Percentiles rank a stretch among this genome's conserved stretches.
Evolutionary conservation across 2,113 vertebrate species (phyloP).

Genomic region (Bostrychus sinensis): DNA sequence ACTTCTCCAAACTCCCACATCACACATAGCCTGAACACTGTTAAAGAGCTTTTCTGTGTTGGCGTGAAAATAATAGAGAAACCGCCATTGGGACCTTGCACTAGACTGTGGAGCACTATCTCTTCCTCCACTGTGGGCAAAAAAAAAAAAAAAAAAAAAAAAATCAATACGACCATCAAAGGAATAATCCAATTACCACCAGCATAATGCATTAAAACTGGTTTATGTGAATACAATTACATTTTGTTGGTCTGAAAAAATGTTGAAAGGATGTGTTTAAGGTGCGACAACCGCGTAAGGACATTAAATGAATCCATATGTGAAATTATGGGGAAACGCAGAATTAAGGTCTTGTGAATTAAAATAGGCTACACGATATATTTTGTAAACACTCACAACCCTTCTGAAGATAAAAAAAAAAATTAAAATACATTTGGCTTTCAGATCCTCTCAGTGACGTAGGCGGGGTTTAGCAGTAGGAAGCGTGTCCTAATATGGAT

Average conservation of each 20-base stretch:
- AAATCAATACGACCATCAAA: neutral
- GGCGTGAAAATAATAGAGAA: neutral
- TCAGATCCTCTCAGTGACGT: slow-evolving; percentile 44
- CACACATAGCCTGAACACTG: neutral
- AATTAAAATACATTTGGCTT: neutral
- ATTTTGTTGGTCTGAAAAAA: too few species aligned
- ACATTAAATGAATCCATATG: too few species aligned
- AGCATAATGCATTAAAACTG: neutral
- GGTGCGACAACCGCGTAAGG: too few species aligned
- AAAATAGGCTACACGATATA: too few species aligned
- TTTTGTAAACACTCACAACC: neutral
- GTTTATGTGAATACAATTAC: neutral
- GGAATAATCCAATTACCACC: neutral
- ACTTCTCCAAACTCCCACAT: neutral
- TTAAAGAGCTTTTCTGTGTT: neutral
- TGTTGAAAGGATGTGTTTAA: too few species aligned
- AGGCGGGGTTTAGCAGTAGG: slow-evolving; percentile 40
- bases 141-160: neutral
- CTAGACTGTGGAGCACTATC: neutral
- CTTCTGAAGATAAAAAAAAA: slow-evolving; percentile 19
- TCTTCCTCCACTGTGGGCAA: neutral
- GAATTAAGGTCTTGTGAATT: too few species aligned
- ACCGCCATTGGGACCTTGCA: neutral
- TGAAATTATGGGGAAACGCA: neutral
- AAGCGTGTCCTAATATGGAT: slow-evolving; percentile 72